Conservation (phyloP, 1,140 invertebrate genomes). For the Drosophila kohkoa region DNA sequence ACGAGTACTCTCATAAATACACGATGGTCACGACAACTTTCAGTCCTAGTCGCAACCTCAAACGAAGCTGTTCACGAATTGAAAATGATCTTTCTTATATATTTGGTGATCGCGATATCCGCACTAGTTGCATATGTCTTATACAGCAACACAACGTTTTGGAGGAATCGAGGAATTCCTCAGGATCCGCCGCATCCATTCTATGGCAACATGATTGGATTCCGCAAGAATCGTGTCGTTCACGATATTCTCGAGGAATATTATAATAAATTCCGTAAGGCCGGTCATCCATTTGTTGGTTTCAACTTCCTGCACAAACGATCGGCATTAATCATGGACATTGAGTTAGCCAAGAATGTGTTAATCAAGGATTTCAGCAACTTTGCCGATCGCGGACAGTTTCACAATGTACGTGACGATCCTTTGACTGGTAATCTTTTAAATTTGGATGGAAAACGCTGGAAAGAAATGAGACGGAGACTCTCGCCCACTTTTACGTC, state of each 20-base stretch:
- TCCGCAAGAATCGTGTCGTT: slow-evolving; percentile 39
- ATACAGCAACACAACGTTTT: slow-evolving; percentile 74
- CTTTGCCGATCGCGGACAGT: slow-evolving; percentile 86
- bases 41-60: slow-evolving; percentile 2
- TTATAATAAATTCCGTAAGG: slow-evolving; percentile 65
- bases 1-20: slow-evolving; percentile 16
- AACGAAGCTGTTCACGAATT: not conserved
- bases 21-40: not conserved
- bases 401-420: slow-evolving; percentile 83
- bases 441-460: slow-evolving; percentile 84
- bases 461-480: slow-evolving; percentile 85
- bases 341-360: slow-evolving; percentile 85
- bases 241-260: slow-evolving; percentile 45
- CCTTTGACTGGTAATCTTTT: slow-evolving; percentile 77
- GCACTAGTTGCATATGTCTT: slow-evolving; percentile 51
- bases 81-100: slow-evolving; percentile 57
- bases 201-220: slow-evolving; percentile 78
- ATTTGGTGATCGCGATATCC: slow-evolving; percentile 48
- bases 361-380: slow-evolving; percentile 86
- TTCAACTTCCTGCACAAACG: slow-evolving; percentile 58
- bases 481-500: slow-evolving; percentile 86
- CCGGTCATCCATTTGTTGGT: slow-evolving; percentile 64
- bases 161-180: slow-evolving; percentile 83
- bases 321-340: slow-evolving; percentile 55
- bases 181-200: slow-evolving; percentile 78